A percentile compares a stretch with the other conserved stretches of the same genome.
Evolutionary conservation across 2,113 vertebrate genomes (phyloP).

Genomic region (Tricholaema leucomelas): DNA sequence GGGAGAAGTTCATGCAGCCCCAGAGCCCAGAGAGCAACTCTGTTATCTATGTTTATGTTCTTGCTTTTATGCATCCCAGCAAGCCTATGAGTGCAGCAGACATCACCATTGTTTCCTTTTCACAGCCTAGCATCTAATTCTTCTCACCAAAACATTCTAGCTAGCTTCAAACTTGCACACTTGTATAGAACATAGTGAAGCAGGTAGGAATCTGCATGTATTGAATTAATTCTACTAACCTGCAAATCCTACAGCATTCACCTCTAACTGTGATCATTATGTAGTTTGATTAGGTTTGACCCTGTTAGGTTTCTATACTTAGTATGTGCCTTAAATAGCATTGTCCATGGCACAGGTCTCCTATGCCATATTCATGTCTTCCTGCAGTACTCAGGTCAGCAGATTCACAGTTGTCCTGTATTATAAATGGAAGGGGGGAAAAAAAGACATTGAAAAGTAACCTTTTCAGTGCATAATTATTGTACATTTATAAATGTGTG

Average conservation of each 20-base stretch:
- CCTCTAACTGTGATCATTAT: conserved; percentile 17
- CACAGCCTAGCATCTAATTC: too few species aligned
- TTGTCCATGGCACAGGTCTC: neutral
- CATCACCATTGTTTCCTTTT: too few species aligned
- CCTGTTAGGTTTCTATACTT: conserved; percentile 15
- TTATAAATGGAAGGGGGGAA: neutral
- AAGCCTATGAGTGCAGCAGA: too few species aligned
- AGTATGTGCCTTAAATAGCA: neutral
- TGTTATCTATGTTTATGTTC: too few species aligned
- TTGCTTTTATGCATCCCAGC: too few species aligned
- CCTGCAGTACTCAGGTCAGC: neutral
- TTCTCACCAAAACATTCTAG: too few species aligned
- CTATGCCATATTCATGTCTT: neutral
- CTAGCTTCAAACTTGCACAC: too few species aligned
- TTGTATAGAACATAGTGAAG: neutral
- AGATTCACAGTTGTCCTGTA: conserved; percentile 21
- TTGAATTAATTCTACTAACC: neutral
- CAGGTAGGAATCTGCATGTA: neutral
- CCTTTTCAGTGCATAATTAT: neutral
- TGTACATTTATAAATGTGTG: neutral
- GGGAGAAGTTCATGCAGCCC: too few species aligned
- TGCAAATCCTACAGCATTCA: neutral
- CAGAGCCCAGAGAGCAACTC: too few species aligned
- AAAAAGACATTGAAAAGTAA: neutral
- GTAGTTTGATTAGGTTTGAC: neutral